phyloP scores from a whole-genome alignment of 2,888 invertebrate genomes.

The Monochamus alternatus region DNA sequence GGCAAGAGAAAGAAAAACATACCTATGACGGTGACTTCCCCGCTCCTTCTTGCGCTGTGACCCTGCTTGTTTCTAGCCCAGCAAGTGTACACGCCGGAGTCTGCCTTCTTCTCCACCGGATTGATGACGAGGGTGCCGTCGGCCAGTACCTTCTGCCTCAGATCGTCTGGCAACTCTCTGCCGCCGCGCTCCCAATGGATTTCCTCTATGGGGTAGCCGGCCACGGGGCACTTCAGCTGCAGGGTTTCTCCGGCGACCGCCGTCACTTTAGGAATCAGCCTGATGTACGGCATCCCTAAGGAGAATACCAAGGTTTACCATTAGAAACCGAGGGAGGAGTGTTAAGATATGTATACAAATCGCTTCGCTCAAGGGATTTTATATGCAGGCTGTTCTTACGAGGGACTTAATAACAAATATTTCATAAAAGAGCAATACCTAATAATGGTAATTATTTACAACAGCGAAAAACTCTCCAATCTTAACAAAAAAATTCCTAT shows the following conservation, averaged over 20 bases:
- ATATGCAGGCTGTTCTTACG: too few species aligned
- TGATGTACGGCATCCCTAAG: conserved; percentile 84
- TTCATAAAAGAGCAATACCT: too few species aligned
- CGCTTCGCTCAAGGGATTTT: too few species aligned
- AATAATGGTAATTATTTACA: too few species aligned
- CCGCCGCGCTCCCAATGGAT: conserved; percentile 87
- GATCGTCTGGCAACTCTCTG: conserved; percentile 83
- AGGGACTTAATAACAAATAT: too few species aligned
- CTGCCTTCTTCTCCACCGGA: conserved; percentile 82
- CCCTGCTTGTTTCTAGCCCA: conserved; percentile 86
- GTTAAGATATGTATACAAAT: neutral
- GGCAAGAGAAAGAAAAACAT: conserved; percentile 64
- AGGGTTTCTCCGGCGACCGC: conserved; percentile 86
- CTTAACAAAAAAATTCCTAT: too few species aligned
- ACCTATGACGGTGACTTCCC: conserved; percentile 86
- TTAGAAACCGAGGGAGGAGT: neutral
- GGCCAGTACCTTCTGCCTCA: conserved; percentile 82
- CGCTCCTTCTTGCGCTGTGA: conserved; percentile 81
- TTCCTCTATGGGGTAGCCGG: conserved; percentile 86
- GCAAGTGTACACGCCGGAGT: conserved; percentile 87
- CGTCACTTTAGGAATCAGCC: conserved; percentile 86
- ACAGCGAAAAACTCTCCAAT: too few species aligned
- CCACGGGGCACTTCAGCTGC: conserved; percentile 85
- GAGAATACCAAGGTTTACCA: conserved; percentile 36
- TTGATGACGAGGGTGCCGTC: conserved; percentile 85